A percentile compares a stretch with the other conserved stretches of the same genome.
phyloP scores from a whole-genome alignment of 2,797 vertebrate species.

The Staurois parvus region DNA sequence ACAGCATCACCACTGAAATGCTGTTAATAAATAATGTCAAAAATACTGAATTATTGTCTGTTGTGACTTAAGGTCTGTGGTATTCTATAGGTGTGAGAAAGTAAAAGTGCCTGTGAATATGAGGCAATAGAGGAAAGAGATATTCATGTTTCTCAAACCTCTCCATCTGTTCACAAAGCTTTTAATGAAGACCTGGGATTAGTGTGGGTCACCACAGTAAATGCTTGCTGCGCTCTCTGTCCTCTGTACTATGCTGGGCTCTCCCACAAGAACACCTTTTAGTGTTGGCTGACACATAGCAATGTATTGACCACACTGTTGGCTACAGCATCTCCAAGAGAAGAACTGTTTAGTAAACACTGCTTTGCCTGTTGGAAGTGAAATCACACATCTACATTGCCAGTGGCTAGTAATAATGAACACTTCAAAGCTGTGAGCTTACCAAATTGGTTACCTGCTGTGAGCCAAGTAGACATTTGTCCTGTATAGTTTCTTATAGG shows the following conservation, averaged over 20 bases:
- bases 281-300: slow-evolving; percentile 27
- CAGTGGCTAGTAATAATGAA: neutral
- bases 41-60: neutral
- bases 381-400: slow-evolving; percentile 26
- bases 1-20: too few relatives aligned
- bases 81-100: slow-evolving; percentile 42
- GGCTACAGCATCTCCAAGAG: neutral
- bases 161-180: slow-evolving; percentile 62
- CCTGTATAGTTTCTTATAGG: neutral
- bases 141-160: slow-evolving; percentile 54
- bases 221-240: slow-evolving; percentile 27
- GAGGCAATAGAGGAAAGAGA: slow-evolving; percentile 22
- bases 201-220: slow-evolving; percentile 53
- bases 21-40: neutral
- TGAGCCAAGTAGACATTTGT: neutral
- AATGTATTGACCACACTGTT: slow-evolving; percentile 24
- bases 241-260: neutral
- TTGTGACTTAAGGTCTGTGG: neutral
- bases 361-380: slow-evolving; percentile 1
- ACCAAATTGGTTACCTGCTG: neutral
- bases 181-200: slow-evolving; percentile 60
- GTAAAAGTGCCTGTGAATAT: slow-evolving; percentile 47
- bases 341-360: slow-evolving; percentile 35
- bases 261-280: slow-evolving; percentile 29
- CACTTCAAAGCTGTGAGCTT: neutral